These are phyloP conservation scores for Leguminivora glycinivorella DNA, from an alignment of 1,140 invertebrate genomes.

Conservation along the genomic window DNA sequence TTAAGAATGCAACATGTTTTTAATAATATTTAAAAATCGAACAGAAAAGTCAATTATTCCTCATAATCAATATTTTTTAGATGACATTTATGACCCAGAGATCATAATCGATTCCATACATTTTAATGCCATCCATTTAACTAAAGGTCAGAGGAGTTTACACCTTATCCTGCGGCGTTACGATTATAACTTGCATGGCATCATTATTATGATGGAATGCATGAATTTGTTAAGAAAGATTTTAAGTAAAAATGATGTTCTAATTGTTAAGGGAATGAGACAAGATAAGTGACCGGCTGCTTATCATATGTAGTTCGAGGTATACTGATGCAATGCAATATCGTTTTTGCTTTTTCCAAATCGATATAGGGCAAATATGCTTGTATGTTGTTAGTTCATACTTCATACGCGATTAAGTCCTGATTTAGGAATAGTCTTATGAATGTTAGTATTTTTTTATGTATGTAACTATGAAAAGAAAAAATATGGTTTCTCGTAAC, in stretches of 20 bases:
- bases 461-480: no score
- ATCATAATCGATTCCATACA: conserved; percentile 55
- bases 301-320: neutral
- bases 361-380: neutral
- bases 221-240: conserved; percentile 17
- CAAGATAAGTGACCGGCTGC: neutral
- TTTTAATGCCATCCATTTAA: conserved; percentile 44
- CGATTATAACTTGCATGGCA: conserved; percentile 10
- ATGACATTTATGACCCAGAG: conserved; percentile 47
- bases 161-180: conserved; percentile 29
- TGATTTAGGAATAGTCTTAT: no score
- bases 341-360: neutral
- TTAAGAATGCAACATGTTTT: conserved; percentile 14
- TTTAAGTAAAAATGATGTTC: conserved; percentile 12
- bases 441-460: no score
- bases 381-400: no score
- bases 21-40: conserved; percentile 22
- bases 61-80: conserved; percentile 47
- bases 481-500: no score
- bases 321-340: neutral
- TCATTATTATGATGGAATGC: neutral
- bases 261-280: conserved; percentile 3
- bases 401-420: no score
- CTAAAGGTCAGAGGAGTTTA: conserved; percentile 32
- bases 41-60: conserved; percentile 29